Evolutionary conservation across 2,113 vertebrate species (phyloP).

Genomic region (Octodon degus): DNA sequence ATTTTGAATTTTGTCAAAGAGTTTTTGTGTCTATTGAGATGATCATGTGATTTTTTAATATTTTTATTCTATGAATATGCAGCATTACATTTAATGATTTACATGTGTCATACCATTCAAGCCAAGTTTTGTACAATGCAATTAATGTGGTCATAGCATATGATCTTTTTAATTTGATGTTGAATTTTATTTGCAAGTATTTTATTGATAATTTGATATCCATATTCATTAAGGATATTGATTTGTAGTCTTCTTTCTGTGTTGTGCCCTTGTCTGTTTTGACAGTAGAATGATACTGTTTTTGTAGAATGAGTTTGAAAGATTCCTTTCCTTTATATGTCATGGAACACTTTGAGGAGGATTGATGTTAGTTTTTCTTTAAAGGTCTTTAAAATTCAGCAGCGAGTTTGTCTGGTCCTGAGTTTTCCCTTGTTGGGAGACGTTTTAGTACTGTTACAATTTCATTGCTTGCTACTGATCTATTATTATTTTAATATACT

Average conservation of each 20-base stretch:
- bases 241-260: neutral
- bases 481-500: neutral
- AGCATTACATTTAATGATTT: neutral
- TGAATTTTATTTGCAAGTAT: no score
- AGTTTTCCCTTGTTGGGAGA: no score
- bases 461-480: neutral
- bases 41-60: no score
- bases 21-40: no score
- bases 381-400: no score
- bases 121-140: neutral
- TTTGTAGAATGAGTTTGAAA: neutral
- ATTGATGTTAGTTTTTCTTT: no score
- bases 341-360: neutral
- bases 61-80: neutral
- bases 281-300: neutral
- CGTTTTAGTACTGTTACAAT: no score
- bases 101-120: neutral
- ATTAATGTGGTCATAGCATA: neutral
- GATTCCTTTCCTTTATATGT: neutral
- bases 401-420: no score
- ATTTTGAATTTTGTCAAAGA: neutral
- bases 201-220: no score
- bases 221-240: no score
- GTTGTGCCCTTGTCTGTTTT: neutral
- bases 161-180: neutral